Conservation (phyloP, 2,888 invertebrate genomes). For the Meiosimyza platycephala region DNA sequence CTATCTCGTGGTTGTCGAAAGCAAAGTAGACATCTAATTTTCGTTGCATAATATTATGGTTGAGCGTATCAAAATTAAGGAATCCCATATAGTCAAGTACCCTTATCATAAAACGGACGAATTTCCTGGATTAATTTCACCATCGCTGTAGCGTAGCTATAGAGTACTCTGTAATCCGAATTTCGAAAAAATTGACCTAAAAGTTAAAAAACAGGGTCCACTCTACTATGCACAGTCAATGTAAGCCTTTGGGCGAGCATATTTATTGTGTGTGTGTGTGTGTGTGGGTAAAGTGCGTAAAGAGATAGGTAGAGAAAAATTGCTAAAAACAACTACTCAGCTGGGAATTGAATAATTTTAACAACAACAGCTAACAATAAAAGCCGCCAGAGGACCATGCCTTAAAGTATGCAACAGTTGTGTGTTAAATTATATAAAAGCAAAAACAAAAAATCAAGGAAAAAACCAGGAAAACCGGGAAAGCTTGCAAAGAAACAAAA, state of each 20-base stretch:
- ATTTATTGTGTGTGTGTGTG: neutral
- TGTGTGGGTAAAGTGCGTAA: constrained; percentile 3
- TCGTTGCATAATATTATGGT: no score
- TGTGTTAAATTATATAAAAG: neutral
- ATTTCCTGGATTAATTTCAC: no score
- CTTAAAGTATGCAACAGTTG: constrained; percentile 12
- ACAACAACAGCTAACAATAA: neutral
- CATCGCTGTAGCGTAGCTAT: no score
- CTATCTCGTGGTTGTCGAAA: no score
- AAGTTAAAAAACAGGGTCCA: no score
- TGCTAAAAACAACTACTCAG: neutral
- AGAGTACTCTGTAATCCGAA: no score
- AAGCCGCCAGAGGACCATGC: neutral
- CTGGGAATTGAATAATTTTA: neutral
- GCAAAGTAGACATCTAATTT: no score
- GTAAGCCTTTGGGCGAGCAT: neutral
- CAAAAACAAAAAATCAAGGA: neutral
- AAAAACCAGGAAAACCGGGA: neutral
- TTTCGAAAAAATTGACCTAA: no score
- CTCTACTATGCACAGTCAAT: no score
- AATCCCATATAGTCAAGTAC: no score
- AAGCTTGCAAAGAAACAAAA: neutral
- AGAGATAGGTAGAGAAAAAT: neutral
- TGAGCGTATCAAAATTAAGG: no score
- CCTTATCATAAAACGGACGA: no score